Evolutionary conservation across 2,113 vertebrate genomes (phyloP), one percentile per base, ranked within the genome.

Genomic region (Tetrao urogallus): DNA sequence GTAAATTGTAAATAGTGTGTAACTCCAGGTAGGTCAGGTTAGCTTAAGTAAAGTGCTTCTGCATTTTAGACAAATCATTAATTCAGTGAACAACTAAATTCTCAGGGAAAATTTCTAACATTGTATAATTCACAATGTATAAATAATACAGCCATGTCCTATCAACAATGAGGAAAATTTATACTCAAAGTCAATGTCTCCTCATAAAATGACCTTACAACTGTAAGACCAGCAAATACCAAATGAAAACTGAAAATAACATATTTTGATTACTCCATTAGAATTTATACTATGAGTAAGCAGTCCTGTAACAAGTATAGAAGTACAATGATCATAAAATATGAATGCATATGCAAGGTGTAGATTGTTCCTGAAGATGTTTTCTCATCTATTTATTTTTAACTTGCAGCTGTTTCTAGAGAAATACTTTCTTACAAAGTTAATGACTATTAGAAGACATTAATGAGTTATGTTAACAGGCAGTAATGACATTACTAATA

Each of bases 331-430:
- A 56, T 50, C 28, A 7, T 52, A 72, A 67, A 28, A 82, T 73
- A 24, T 84, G 79, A 92, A 81, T 63, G 57, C 11, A 54, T 69
- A 65, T 50, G 28, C 38, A 76, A 10, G 15, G 24, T 24, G 82
- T 36, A 86, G 34, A 77, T 60, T 15, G 21, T 30, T 96, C 42
- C 77, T 87, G 48, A 12, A 94, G n/a, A 84, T 36, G 28, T 63
- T 86, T 76, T 38, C 86, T 70, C 36, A 80, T 86, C 93, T 86
- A 60, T 69, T 81, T 82, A 57, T 89, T 86, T 86, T 86, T 90
- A 93, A 88, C 8, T 66, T 81, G 43, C 48, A 86, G 48, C 2
- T 61, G 18, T 89, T 95, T 90, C 66, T n/a, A 64, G 16, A 79
- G 42, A 40, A 76, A 84, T 93, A 87, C 47, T 69, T 89, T 58